phyloP scores from a whole-genome alignment of 2,113 vertebrate species.

The Euleptes europaea region DNA sequence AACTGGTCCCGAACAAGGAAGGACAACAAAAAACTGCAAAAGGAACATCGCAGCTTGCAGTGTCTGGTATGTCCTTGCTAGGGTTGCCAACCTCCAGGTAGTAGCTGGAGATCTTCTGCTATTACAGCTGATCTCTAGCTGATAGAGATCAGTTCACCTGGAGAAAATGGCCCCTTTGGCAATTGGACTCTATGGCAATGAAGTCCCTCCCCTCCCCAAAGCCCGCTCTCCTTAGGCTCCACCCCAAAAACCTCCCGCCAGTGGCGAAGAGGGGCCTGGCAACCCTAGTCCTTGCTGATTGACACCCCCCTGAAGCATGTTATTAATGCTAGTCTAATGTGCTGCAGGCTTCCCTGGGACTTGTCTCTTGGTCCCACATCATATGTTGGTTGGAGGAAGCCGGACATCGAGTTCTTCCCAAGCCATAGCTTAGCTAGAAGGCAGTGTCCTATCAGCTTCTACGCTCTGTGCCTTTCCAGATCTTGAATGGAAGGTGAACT shows the following conservation, averaged over 20 bases:
- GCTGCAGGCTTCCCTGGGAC: not conserved
- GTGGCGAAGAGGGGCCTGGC: too few species aligned
- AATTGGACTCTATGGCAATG: too few species aligned
- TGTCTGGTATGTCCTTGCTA: slow-evolving; percentile 4
- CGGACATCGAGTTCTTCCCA: not conserved
- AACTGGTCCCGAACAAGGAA: not conserved
- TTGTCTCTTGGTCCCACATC: not conserved
- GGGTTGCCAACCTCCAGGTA: too few species aligned
- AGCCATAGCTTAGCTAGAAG: not conserved
- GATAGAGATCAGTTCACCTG: too few species aligned
- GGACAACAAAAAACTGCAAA: not conserved
- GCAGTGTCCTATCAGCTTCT: not conserved
- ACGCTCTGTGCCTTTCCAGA: not conserved
- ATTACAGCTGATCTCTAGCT: too few species aligned
- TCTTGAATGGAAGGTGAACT: not conserved
- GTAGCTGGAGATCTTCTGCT: too few species aligned
- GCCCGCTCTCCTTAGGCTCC: too few species aligned
- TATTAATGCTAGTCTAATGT: not conserved
- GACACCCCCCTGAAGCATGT: not conserved
- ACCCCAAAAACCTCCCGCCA: too few species aligned
- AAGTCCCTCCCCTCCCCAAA: too few species aligned
- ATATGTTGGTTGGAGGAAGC: not conserved
- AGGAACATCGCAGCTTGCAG: not conserved
- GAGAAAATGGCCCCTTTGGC: too few species aligned
- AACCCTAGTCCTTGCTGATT: not conserved